Conservation (phyloP, 2,113 vertebrate genomes). For the Neolamprologus sp. region DNA sequence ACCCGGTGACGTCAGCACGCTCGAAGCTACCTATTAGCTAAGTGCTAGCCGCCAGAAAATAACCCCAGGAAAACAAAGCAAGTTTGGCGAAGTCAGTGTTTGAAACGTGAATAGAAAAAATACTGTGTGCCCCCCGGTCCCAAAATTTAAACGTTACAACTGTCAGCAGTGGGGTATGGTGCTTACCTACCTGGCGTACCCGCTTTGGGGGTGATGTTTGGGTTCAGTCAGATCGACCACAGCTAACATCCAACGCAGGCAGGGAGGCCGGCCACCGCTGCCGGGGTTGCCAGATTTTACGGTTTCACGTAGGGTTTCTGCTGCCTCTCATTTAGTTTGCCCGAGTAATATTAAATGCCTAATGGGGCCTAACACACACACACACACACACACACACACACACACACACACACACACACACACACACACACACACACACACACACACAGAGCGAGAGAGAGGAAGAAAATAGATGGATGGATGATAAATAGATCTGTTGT, state of each 20-base stretch:
- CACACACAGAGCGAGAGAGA: fast-evolving
- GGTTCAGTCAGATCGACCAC: background rate
- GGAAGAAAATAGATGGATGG: background rate
- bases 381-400: no score
- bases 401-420: background rate
- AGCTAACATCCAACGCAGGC: background rate
- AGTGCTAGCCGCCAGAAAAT: background rate
- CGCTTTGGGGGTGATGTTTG: background rate
- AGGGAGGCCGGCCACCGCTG: background rate
- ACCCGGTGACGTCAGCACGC: background rate
- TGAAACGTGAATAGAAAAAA: background rate
- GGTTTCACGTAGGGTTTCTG: background rate
- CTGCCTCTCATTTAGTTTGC: background rate
- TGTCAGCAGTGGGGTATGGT: background rate
- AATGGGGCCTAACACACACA: background rate
- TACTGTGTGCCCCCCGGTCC: fast-evolving
- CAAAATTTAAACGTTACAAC: background rate
- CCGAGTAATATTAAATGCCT: background rate
- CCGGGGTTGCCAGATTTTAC: conserved; percentile 1
- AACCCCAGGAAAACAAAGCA: background rate
- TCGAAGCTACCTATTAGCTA: background rate
- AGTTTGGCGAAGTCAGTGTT: background rate
- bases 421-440: no score
- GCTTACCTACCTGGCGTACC: background rate
- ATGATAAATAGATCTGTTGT: background rate